These are phyloP conservation scores for Gryon sp. DNA, from an alignment of 1,140 invertebrate species.

Conservation along the genomic window DNA sequence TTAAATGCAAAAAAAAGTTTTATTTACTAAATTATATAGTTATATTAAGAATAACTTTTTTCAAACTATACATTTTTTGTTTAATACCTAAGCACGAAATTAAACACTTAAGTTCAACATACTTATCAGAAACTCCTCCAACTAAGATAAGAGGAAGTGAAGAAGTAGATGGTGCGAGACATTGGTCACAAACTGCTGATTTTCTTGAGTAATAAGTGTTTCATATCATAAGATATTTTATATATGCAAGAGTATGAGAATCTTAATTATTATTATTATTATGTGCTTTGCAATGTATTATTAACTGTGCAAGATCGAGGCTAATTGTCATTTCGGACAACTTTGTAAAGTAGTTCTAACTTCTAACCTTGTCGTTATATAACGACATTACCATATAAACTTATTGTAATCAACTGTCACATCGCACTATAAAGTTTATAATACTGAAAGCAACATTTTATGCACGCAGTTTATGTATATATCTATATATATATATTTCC, in stretches of 20 bases:
- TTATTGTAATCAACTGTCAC: conserved; percentile 60
- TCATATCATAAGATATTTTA: conserved; percentile 29
- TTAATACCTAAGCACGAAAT: conserved; percentile 13
- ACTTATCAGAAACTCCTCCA: conserved; percentile 14
- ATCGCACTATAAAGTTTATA: conserved; percentile 50
- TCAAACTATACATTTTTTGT: too few relatives aligned
- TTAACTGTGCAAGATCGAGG: conserved; percentile 56
- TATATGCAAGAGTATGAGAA: conserved; percentile 37
- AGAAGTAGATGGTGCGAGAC: too few relatives aligned
- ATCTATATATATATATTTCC: too few relatives aligned
- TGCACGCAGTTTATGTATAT: conserved; percentile 39
- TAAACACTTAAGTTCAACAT: conserved; percentile 42
- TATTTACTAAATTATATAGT: too few relatives aligned
- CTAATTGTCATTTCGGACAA: conserved; percentile 58
- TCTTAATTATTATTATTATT: conserved; percentile 61
- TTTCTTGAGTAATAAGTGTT: conserved; percentile 42
- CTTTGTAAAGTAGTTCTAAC: conserved; percentile 51
- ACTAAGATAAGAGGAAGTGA: too few relatives aligned
- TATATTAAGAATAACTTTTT: too few relatives aligned
- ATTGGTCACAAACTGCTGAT: conserved; percentile 15
- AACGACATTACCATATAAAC: conserved; percentile 55
- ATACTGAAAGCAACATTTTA: conserved; percentile 38
- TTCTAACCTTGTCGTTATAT: conserved; percentile 48
- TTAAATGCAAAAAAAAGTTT: too few relatives aligned
- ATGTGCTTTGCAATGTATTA: conserved; percentile 60